Evolutionary conservation across 2,113 vertebrate genomes (phyloP).

Genomic region (Dolichotis patagonum): DNA sequence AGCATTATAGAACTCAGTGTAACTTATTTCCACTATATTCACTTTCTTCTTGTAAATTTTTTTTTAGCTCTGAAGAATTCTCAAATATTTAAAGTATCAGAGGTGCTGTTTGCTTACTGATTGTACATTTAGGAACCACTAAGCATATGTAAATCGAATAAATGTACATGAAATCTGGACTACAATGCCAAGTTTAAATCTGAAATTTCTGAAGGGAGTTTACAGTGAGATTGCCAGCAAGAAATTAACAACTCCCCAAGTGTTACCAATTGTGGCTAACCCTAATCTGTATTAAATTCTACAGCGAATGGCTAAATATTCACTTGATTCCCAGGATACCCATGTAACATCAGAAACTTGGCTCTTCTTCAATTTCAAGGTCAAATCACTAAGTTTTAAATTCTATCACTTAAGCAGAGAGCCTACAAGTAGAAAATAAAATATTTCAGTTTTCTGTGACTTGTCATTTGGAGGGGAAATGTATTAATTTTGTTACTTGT

Average conservation of each 20-base stretch:
- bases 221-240: conserved; percentile 74
- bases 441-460: conserved; percentile 50
- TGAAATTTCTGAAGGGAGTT: conserved; percentile 72
- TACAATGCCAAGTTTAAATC: conserved; percentile 71
- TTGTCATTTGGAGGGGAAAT: background rate
- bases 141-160: conserved; percentile 48
- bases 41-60: conserved; percentile 36
- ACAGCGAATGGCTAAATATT: conserved; percentile 40
- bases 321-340: conserved; percentile 57
- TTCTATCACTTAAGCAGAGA: conserved; percentile 58
- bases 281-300: conserved; percentile 73
- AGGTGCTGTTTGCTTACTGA: conserved; percentile 50
- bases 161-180: conserved; percentile 63
- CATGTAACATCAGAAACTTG: conserved; percentile 64
- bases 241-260: conserved; percentile 76
- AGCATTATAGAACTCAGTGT: background rate
- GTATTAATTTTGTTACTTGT: conserved; percentile 31
- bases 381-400: conserved; percentile 59
- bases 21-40: background rate
- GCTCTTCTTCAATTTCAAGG: conserved; percentile 51
- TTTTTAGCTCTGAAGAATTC: conserved; percentile 42
- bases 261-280: conserved; percentile 81
- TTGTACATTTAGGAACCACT: conserved; percentile 37
- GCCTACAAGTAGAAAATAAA: background rate
- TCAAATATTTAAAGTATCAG: conserved; percentile 43